phyloP scores from a whole-genome alignment of 2,113 vertebrate genomes.

The Petromus typicus region DNA sequence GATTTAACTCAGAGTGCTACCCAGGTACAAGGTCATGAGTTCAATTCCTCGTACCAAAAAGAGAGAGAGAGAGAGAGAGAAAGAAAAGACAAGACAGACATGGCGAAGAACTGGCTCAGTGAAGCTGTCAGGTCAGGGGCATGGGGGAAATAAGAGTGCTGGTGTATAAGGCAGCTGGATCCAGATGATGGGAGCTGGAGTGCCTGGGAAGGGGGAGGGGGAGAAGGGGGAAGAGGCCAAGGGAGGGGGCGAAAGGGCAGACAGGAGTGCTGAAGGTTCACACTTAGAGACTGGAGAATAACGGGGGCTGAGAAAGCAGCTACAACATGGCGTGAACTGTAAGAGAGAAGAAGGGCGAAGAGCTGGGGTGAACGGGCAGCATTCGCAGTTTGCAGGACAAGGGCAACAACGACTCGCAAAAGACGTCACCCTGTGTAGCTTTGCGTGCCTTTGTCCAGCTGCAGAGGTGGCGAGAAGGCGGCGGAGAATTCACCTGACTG shows the following conservation, averaged over 20 bases:
- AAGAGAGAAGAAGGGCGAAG: too few relatives aligned
- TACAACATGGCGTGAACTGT: background rate
- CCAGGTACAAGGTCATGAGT: too few relatives aligned
- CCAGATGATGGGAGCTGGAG: background rate
- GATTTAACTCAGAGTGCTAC: too few relatives aligned
- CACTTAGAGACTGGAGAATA: background rate
- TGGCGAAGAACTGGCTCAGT: background rate
- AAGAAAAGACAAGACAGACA: background rate
- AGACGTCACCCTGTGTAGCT: background rate
- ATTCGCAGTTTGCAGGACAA: background rate
- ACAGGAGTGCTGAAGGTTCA: background rate
- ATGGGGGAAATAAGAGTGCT: background rate
- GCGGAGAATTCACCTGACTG: background rate
- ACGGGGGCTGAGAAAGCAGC: background rate
- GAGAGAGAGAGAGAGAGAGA: too few relatives aligned
- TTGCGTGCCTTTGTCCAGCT: background rate
- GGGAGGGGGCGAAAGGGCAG: background rate
- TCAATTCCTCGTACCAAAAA: too few relatives aligned
- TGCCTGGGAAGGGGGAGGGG: background rate
- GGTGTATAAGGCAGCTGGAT: background rate
- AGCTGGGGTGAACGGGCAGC: too few relatives aligned
- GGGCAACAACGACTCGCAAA: background rate
- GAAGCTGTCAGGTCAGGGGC: background rate
- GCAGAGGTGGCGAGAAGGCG: background rate
- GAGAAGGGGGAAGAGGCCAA: background rate